phyloP scores from a whole-genome alignment of 37 sponge, comb jelly and placozoan genomes.

The Petrosia ficiformis region DNA sequence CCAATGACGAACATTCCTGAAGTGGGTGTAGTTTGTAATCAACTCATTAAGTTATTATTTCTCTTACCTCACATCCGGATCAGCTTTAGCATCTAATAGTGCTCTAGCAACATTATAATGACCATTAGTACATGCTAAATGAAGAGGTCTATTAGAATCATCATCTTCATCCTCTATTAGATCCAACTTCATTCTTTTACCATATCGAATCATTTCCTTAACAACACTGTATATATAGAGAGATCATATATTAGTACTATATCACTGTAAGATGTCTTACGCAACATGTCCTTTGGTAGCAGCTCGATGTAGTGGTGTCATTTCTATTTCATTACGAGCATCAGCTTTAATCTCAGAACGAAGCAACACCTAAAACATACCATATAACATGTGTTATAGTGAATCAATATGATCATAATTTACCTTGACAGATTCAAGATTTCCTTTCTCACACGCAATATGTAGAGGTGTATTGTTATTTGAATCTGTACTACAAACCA shows the following conservation, averaged over 20 bases:
- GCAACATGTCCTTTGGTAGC: constrained; percentile 50
- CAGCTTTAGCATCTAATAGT: constrained; percentile 66
- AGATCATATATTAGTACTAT: too few relatives aligned
- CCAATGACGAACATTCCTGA: constrained; percentile 69
- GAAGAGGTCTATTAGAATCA: constrained; percentile 85
- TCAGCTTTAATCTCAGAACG: constrained; percentile 16
- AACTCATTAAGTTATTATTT: background rate
- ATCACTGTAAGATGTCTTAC: too few relatives aligned
- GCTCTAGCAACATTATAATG: constrained; percentile 44
- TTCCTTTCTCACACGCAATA: constrained; percentile 73
- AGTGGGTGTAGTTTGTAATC: background rate
- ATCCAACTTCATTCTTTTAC: background rate
- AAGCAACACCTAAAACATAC: constrained; percentile 27
- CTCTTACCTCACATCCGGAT: constrained; percentile 66
- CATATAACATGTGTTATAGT: background rate
- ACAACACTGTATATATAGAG: constrained; percentile 33
- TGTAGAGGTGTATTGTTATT: constrained; percentile 77
- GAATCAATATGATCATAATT: constrained; percentile 19
- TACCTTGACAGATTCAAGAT: constrained; percentile 51
- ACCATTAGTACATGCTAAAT: constrained; percentile 84
- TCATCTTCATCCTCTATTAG: constrained; percentile 86
- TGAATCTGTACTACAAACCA: constrained; percentile 43
- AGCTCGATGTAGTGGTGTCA: constrained; percentile 86
- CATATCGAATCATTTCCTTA: constrained; percentile 13
- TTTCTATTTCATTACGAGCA: constrained; percentile 77